These are phyloP conservation scores for Sisyra terminalis DNA, from an alignment of 2,888 invertebrate genomes.

Conservation along the genomic window DNA sequence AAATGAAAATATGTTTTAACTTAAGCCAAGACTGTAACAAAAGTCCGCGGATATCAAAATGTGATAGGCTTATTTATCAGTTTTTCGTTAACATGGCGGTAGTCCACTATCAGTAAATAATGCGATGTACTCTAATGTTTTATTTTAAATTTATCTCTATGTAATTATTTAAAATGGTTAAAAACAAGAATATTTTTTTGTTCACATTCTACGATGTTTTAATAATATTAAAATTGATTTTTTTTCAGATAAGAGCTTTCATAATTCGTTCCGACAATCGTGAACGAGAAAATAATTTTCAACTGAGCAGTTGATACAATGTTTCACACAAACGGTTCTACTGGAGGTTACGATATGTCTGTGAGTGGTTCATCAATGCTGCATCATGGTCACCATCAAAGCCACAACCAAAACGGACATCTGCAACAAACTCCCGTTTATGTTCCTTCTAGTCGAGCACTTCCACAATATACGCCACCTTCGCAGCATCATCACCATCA, in stretches of 20 bases:
- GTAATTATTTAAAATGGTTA: no score
- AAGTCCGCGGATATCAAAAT: no score
- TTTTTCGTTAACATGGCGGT: no score
- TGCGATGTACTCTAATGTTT: no score
- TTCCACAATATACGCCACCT: constrained; percentile 30
- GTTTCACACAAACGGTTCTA: constrained; percentile 24
- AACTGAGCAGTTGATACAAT: constrained; percentile 15
- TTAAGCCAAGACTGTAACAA: no score
- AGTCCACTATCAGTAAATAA: no score
- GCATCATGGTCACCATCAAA: constrained; percentile 26
- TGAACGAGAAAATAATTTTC: not conserved
- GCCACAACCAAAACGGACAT: constrained; percentile 20
- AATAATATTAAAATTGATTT: no score
- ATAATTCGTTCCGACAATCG: not conserved
- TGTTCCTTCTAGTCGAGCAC: constrained; percentile 43
- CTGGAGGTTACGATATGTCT: constrained; percentile 18
- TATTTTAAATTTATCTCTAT: no score
- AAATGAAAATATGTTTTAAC: no score
- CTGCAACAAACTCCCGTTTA: constrained; percentile 42
- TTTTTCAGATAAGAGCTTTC: not conserved
- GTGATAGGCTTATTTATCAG: no score
- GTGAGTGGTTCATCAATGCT: constrained; percentile 18
- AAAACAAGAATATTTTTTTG: no score
- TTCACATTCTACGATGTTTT: no score
- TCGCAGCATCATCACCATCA: constrained; percentile 18